Conservation (phyloP, 2,797 vertebrate genomes). For the Phylloscopus collybita region DNA sequence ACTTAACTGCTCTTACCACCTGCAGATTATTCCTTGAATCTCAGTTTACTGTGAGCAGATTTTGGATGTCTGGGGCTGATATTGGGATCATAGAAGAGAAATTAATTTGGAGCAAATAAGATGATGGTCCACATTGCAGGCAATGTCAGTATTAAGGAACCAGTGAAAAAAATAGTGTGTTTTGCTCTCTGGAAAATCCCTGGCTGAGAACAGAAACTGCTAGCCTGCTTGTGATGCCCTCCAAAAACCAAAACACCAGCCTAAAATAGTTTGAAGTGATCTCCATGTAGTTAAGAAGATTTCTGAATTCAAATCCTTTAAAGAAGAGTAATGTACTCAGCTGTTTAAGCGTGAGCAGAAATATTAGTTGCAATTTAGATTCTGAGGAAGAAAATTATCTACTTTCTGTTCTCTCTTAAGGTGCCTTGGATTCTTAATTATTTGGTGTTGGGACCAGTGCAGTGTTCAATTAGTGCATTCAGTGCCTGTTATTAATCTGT, state of each 20-base stretch:
- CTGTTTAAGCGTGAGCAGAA: neutral
- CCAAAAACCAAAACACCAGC: neutral
- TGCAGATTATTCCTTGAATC: neutral
- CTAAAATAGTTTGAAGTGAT: neutral
- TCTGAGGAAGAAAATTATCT: neutral
- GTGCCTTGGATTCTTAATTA: neutral
- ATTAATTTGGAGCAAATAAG: neutral
- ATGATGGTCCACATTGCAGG: fast-evolving
- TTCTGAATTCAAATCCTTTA: neutral
- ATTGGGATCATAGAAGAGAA: neutral
- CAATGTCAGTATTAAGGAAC: neutral
- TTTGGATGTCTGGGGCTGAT: neutral
- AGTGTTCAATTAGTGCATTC: neutral
- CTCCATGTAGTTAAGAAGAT: neutral
- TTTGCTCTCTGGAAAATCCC: neutral
- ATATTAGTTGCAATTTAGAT: neutral
- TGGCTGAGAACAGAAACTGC: neutral
- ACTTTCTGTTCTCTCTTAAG: neutral
- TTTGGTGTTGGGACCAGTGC: neutral
- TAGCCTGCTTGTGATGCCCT: neutral
- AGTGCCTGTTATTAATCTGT: neutral
- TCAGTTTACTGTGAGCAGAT: neutral
- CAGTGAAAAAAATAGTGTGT: neutral
- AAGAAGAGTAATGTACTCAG: neutral
- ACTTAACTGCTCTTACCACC: neutral